Base-by-base conservation (phyloP, 1,140 invertebrate species). In the Papilio polytes region DNA sequence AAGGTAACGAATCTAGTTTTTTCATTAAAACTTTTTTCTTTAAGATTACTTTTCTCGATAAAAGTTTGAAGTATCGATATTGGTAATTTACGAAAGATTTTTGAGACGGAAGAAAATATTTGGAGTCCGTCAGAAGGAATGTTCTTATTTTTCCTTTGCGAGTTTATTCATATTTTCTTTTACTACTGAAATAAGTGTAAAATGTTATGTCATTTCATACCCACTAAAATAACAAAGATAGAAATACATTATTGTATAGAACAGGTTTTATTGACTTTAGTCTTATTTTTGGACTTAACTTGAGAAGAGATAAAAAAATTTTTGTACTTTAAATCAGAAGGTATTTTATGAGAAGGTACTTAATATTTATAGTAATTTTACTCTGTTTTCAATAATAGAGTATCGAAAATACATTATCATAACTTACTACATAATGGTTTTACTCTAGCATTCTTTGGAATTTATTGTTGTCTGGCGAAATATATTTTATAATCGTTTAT, bases 51-150 rank as follows among this genome's bases (percentile, higher is more conserved):
- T 63, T 63, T 3, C 59, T 63, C 12, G 22, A 63, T 63, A 20
- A 63, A 63, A 63, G 20, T 63, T 63, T 26, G 59, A 63, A 26
- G 59, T 63, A 63, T 63, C 59, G 59, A 63, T 63, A 63, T 63
- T 63, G 22, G 10, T 26, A 63, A 63, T 63, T 63, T 63, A 63
- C 2, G 59, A 13, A 63, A 63, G 59, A 63, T 63, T 63, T n/a
- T 63, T 63, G 59, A 8, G 9, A 63, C 3, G 59, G 59, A 63
- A 63, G 18, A 63, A 26, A 63, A 63, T 63, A 26, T 63, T 63
- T 63, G 59, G 10, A 63, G 10, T 63, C 7, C 20, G 7, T 22
- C 10, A 22, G n/a, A 56, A 20, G 59, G 3, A 63, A 63, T 63
- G 13, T 59, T 22, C 3, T 59, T 9, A 59, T 59, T 4, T 41